Percentiles rank a stretch among this genome's conserved stretches.
phyloP scores from a whole-genome alignment of 2,888 invertebrate genomes.

The Diaprepes abbreviatus region DNA sequence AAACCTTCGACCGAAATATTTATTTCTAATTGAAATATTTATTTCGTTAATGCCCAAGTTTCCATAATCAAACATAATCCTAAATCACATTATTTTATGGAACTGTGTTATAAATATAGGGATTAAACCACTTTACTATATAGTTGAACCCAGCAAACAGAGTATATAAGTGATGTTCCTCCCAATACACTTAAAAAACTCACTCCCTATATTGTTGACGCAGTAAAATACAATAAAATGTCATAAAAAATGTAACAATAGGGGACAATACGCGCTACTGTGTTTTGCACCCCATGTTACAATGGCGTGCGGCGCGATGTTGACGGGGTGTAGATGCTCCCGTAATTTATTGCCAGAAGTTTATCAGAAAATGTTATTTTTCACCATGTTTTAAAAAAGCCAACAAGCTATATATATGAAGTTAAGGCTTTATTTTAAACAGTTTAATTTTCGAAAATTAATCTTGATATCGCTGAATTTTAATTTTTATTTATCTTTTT shows the following conservation, averaged over 20 bases:
- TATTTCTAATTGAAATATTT: no score
- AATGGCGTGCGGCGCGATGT: constrained; percentile 57
- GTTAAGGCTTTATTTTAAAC: no score
- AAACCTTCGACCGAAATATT: no score
- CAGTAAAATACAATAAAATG: constrained; percentile 42
- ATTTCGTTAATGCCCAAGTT: no score
- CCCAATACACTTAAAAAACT: constrained; percentile 44
- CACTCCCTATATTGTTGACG: constrained; percentile 32
- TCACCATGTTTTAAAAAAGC: background rate
- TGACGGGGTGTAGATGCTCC: constrained; percentile 52
- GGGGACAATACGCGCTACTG: constrained; percentile 35
- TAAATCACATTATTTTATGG: no score
- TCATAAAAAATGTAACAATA: constrained; percentile 45
- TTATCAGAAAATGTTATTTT: background rate
- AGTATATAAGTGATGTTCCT: constrained; percentile 25
- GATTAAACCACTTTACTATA: background rate
- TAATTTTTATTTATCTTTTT: no score
- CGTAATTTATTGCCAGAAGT: constrained; percentile 54
- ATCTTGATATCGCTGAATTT: no score
- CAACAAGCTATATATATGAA: background rate
- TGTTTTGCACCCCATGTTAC: constrained; percentile 44
- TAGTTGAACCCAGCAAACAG: constrained; percentile 4
- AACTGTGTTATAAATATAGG: background rate
- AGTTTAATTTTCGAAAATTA: no score
- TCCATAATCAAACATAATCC: no score